Evolutionary conservation across 2,113 vertebrate species (phyloP).

Genomic region (Penelope pileata): DNA sequence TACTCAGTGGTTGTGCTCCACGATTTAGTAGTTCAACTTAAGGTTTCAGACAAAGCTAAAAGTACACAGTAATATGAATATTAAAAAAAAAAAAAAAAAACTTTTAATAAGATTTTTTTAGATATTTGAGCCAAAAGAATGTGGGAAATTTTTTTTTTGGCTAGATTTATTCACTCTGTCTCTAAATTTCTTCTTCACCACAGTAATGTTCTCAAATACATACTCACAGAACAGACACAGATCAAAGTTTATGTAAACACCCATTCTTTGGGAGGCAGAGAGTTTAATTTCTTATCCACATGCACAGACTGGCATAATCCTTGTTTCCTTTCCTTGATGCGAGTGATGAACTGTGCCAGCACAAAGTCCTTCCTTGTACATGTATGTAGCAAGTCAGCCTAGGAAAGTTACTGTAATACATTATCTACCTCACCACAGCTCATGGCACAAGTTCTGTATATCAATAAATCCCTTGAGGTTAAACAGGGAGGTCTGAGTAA

Average conservation of each 20-base stretch:
- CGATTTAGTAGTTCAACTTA: not conserved
- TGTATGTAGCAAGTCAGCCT: not conserved
- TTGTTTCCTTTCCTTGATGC: not conserved
- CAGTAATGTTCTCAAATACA: not conserved
- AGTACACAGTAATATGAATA: not conserved
- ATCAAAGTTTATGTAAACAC: not conserved
- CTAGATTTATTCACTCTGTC: not conserved
- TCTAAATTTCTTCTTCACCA: not conserved
- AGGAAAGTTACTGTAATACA: not conserved
- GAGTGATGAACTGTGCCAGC: not conserved
- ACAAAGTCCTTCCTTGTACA: not conserved
- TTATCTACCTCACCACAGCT: not conserved
- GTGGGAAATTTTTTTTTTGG: not conserved
- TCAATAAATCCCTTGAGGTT: not conserved
- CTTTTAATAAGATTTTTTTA: not conserved
- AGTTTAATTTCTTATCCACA: not conserved
- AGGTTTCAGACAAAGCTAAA: not conserved
- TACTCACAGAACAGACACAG: not conserved
- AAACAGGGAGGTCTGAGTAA: not conserved
- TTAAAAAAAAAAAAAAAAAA: not conserved
- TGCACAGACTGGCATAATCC: not conserved
- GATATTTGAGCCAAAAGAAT: not conserved
- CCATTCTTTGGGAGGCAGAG: not conserved
- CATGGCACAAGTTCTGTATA: not conserved
- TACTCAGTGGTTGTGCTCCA: not conserved